These are phyloP conservation scores for Xestoiulus laeticollis DNA, from an alignment of 2,888 invertebrate genomes.

Conservation along the genomic window DNA sequence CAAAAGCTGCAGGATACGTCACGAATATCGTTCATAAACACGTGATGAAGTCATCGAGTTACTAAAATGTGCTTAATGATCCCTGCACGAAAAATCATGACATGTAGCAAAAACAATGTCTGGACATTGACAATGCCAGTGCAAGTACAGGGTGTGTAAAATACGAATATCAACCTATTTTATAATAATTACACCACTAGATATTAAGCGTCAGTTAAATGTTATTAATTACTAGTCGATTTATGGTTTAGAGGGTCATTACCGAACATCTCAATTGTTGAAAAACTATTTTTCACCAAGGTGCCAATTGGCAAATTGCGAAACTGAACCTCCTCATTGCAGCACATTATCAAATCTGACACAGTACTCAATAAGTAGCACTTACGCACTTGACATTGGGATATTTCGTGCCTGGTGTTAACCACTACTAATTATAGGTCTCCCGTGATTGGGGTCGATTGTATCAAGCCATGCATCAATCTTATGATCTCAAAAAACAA, in stretches of 20 bases:
- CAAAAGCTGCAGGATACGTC: too few relatives aligned
- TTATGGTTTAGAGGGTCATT: background rate
- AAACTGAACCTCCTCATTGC: background rate
- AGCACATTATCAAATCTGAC: background rate
- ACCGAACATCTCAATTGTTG: background rate
- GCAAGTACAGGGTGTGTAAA: too few relatives aligned
- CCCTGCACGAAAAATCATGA: too few relatives aligned
- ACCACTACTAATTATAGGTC: background rate
- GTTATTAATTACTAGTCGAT: background rate
- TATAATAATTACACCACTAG: background rate
- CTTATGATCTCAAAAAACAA: background rate
- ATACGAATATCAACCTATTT: too few relatives aligned
- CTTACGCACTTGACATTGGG: slow-evolving; percentile 35
- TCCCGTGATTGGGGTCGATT: background rate
- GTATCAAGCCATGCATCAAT: slow-evolving; percentile 5
- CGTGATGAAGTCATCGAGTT: too few relatives aligned
- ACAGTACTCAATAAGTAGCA: slow-evolving; percentile 15
- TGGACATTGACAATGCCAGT: too few relatives aligned
- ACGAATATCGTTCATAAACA: too few relatives aligned
- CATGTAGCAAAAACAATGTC: too few relatives aligned
- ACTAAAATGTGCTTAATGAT: too few relatives aligned
- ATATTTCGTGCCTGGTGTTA: background rate
- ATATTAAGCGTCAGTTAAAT: background rate
- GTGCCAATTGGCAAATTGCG: background rate
- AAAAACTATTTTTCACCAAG: background rate